Percentiles rank a stretch among this genome's conserved stretches.
Conservation (phyloP, 2,797 vertebrate species). For the Fringilla coelebs region DNA sequence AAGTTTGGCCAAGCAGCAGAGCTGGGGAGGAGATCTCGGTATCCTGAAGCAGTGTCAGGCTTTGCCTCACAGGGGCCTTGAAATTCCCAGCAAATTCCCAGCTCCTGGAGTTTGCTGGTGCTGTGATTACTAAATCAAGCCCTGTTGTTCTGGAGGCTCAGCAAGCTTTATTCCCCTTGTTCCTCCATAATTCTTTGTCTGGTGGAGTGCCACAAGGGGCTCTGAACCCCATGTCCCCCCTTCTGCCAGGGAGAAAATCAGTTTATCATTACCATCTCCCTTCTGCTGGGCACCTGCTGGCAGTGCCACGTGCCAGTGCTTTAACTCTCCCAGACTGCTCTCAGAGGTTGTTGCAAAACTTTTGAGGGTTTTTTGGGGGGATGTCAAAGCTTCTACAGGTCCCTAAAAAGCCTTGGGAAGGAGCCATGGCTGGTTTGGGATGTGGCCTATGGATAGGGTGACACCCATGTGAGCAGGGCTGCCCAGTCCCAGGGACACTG, state of each 20-base stretch:
- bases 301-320: not conserved
- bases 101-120: not conserved
- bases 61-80: not conserved
- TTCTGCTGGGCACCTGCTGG: constrained; percentile 26
- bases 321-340: not conserved
- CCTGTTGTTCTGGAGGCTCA: not conserved
- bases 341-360: not conserved
- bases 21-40: not conserved
- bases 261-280: not conserved
- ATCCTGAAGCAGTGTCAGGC: not conserved
- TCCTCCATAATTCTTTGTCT: not conserved
- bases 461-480: not conserved
- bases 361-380: not conserved
- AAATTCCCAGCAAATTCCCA: not conserved
- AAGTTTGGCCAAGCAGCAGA: not conserved
- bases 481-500: not conserved
- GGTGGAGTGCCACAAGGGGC: not conserved
- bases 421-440: not conserved
- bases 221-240: not conserved
- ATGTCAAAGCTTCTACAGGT: not conserved
- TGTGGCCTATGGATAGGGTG: not conserved
- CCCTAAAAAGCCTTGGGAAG: not conserved
- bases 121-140: not conserved
- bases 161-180: not conserved
- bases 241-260: not conserved